A percentile compares a stretch with the other conserved stretches of the same genome.
These are phyloP conservation scores for Todus mexicanus DNA, from an alignment of 2,797 vertebrate genomes.

Conservation along the genomic window DNA sequence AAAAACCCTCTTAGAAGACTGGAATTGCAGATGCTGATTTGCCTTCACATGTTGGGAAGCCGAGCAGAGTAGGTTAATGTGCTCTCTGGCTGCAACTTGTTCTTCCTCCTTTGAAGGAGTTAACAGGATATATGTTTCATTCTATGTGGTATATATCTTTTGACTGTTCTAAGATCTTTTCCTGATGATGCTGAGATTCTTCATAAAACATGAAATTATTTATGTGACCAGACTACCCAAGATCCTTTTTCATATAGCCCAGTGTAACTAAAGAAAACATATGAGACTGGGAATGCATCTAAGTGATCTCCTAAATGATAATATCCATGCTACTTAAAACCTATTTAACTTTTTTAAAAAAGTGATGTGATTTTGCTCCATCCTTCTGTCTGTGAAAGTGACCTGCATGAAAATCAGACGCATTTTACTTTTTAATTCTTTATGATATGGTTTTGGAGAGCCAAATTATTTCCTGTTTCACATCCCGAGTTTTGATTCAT, in stretches of 20 bases:
- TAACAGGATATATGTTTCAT: not conserved
- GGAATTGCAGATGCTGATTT: not conserved
- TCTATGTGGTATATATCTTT: not conserved
- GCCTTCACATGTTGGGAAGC: not conserved
- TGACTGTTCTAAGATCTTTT: not conserved
- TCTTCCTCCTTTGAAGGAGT: not conserved
- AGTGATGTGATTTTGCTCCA: not conserved
- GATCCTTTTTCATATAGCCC: not conserved
- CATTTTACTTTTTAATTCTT: not conserved
- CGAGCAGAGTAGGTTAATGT: not conserved
- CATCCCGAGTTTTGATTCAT: not conserved
- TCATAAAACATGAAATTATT: constrained; percentile 3
- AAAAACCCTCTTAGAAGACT: not conserved
- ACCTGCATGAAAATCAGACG: not conserved
- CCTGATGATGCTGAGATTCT: not conserved
- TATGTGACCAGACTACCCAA: not conserved
- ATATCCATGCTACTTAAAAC: not conserved
- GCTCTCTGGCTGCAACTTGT: not conserved
- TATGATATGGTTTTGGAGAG: not conserved
- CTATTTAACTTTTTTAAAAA: not conserved
- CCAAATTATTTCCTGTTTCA: not conserved
- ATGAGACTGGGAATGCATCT: not conserved
- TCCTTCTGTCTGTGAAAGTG: not conserved
- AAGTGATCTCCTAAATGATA: not conserved
- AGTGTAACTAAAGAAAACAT: not conserved